Evolutionary conservation across 2,113 vertebrate species (phyloP).

Genomic region (Cyprinodon variegatus): DNA sequence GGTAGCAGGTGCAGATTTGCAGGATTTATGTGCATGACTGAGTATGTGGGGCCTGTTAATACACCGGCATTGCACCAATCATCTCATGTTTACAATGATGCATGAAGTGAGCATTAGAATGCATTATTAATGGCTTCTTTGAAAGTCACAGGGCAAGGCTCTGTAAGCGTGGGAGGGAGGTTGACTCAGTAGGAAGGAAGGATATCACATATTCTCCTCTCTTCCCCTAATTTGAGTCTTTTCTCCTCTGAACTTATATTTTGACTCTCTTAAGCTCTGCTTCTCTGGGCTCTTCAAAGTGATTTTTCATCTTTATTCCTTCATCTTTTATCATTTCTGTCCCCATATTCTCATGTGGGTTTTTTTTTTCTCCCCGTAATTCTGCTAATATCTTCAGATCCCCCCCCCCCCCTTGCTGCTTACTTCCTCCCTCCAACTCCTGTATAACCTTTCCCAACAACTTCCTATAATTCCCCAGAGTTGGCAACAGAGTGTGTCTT

Average conservation of each 20-base stretch:
- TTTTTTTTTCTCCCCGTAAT: conserved; percentile 12
- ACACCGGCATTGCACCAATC: conserved; percentile 24
- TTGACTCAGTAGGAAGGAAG: conserved; percentile 37
- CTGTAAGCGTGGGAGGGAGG: conserved; percentile 52
- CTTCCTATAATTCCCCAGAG: conserved; percentile 55
- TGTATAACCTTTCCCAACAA: conserved; percentile 37
- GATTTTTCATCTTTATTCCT: conserved; percentile 25
- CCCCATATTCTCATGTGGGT: conserved; percentile 18
- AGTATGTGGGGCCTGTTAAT: conserved; percentile 3
- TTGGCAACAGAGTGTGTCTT: conserved; percentile 27
- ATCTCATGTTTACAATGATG: conserved; percentile 62
- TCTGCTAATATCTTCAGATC: conserved; percentile 53
- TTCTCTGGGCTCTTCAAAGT: conserved; percentile 13
- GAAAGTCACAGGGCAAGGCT: conserved; percentile 51
- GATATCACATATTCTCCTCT: conserved; percentile 42
- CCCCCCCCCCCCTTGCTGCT: conserved; percentile 24
- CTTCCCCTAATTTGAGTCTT: conserved; percentile 30
- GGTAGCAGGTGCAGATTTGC: not conserved
- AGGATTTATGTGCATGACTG: conserved; percentile 12
- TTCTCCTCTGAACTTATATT: conserved; percentile 35
- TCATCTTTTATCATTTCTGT: conserved; percentile 49
- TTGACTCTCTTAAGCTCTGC: conserved; percentile 18
- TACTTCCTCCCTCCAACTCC: conserved; percentile 16
- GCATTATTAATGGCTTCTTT: conserved; percentile 73
- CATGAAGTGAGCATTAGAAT: conserved; percentile 49